Base-by-base conservation (phyloP, 2,888 invertebrate genomes). In the Drosophila tripunctata region DNA sequence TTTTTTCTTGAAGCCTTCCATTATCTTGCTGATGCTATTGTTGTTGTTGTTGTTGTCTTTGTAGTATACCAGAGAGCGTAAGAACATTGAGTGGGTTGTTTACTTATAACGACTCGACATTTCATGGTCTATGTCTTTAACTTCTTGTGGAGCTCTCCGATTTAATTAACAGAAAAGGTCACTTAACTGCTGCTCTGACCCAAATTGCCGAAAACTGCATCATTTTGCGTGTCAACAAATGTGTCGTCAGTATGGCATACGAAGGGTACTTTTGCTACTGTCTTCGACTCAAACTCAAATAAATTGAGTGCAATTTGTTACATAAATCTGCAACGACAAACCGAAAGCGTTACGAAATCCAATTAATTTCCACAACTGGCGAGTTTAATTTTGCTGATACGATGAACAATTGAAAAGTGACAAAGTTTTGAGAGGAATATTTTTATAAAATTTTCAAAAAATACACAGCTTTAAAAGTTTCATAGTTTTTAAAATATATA, bases 161-260 rank as follows among this genome's bases (percentile, higher is more conserved):
- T 81, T 84, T 80, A 81, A 81, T 81, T 84, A 71, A 62, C 40
- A 63, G 51, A 52, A 61, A 58, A 67, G 63, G 64, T 57, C 60
- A 55, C 12, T 30, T 15, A 15, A 33, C 17, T 44, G 24, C 31
- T 41, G 27, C 47, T 65, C 27, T 65, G 60, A 51, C 45, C 41
- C 55, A 31, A 66, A 63, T 56, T 52, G 38, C 33, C 24, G 21
- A 22, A 44, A 66, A 75, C 68, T 75, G 66, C 78, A 75, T 66
- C 58, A 70, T 65, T 43, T 64, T 64, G 61, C 65, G 43, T 67
- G 67, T 38, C 57, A 41, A 43, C 67, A 69, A 79, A 80, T 77
- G 62, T 67, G 44, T 62, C 62, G 66, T 67, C 52, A 57, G 47
- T 35, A 21, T 7, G 19, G 12, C 1, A 38, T 17, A 43, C 27